Percentiles rank a stretch among this genome's conserved stretches.
Conservation (phyloP, 2,888 invertebrate species). For the Leptogaster cylindrica region DNA sequence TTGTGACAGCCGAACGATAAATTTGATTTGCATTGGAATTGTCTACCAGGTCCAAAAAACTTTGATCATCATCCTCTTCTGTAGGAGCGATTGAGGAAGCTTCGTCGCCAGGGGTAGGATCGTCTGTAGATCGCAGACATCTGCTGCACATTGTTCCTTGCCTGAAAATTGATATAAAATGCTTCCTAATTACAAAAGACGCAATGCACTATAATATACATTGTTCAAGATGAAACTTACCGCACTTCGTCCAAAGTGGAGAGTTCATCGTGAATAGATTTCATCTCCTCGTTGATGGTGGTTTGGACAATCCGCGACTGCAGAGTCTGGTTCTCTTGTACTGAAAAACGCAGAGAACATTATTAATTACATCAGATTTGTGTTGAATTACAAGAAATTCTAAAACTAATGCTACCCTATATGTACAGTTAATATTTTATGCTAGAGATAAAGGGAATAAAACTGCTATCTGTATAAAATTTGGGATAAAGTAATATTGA, state of each 20-base stretch:
- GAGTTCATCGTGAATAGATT: slow-evolving; percentile 83
- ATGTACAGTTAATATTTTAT: no score
- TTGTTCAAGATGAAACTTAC: slow-evolving; percentile 62
- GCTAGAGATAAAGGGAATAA: no score
- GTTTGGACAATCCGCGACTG: slow-evolving; percentile 59
- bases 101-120: slow-evolving; percentile 63
- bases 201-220: not conserved
- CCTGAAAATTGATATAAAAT: slow-evolving; percentile 62
- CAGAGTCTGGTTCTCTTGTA: slow-evolving; percentile 60
- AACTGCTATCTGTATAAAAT: no score
- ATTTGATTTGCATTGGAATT: slow-evolving; percentile 48
- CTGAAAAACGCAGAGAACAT: no score
- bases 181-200: not conserved
- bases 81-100: slow-evolving; percentile 69
- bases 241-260: slow-evolving; percentile 84
- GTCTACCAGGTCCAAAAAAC: slow-evolving; percentile 63
- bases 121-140: slow-evolving; percentile 74
- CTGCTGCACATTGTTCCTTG: slow-evolving; percentile 84
- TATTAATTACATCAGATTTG: no score
- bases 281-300: slow-evolving; percentile 75
- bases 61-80: slow-evolving; percentile 76
- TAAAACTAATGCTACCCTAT: no score
- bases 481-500: no score
- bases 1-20: slow-evolving; percentile 61
- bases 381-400: no score